phyloP scores from a whole-genome alignment of 2,888 invertebrate species.

The Amiota communis region DNA sequence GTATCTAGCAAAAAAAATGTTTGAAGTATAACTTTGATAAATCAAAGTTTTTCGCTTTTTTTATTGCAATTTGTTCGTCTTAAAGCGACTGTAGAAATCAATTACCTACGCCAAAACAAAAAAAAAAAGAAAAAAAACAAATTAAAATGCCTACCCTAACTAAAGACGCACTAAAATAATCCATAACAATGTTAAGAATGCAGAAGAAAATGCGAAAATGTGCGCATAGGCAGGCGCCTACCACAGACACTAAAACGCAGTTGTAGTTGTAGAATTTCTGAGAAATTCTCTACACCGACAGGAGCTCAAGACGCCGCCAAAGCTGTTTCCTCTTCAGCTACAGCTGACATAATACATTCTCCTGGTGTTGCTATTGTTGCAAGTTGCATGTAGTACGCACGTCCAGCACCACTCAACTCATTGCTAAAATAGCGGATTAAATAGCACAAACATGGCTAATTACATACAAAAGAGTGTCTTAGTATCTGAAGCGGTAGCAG shows the following conservation, averaged over 20 bases:
- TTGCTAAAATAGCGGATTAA: slow-evolving; percentile 54
- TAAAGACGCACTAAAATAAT: slow-evolving; percentile 11
- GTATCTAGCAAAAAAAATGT: too few species aligned
- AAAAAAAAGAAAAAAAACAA: not conserved
- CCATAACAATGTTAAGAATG: slow-evolving; percentile 2
- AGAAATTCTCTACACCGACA: slow-evolving; percentile 18
- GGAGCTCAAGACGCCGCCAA: slow-evolving; percentile 3
- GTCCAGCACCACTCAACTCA: slow-evolving; percentile 2
- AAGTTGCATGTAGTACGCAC: slow-evolving; percentile 17
- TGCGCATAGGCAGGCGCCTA: slow-evolving; percentile 22
- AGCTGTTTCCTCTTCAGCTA: not conserved
- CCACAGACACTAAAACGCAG: slow-evolving; percentile 12
- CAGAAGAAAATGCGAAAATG: not conserved
- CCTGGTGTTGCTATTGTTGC: not conserved
- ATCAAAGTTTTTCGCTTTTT: too few species aligned
- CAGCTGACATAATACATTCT: not conserved
- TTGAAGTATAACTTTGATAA: too few species aligned
- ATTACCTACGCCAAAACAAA: not conserved
- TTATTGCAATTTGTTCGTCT: too few species aligned
- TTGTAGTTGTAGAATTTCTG: slow-evolving; percentile 17
- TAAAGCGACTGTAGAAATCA: too few species aligned
- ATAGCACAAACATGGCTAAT: slow-evolving; percentile 67
- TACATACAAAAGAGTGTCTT: slow-evolving; percentile 51
- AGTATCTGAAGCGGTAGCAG: slow-evolving; percentile 4
- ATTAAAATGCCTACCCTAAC: slow-evolving; percentile 6